Evolutionary conservation across 1,140 invertebrate species (phyloP).

Genomic region (Luehdorfia chinensis): DNA sequence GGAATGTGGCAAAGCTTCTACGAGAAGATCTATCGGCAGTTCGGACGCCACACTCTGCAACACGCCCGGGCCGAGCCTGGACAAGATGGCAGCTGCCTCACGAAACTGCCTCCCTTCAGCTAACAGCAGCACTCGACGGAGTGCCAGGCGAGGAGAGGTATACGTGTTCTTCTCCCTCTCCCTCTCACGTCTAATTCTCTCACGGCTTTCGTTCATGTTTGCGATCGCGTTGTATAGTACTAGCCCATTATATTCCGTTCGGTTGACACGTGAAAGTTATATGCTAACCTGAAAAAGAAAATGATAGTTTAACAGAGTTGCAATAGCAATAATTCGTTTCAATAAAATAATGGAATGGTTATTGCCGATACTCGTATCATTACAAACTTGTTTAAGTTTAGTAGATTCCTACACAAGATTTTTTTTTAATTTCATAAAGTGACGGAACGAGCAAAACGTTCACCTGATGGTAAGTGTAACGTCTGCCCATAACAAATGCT

Average conservation of each 20-base stretch:
- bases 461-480: too few species aligned
- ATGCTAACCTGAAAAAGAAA: slow-evolving; percentile 12
- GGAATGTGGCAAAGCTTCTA: slow-evolving; percentile 91
- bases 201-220: slow-evolving; percentile 78
- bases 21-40: slow-evolving; percentile 90
- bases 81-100: slow-evolving; percentile 87
- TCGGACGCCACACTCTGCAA: slow-evolving; percentile 85
- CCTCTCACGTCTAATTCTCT: slow-evolving; percentile 77
- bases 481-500: too few species aligned
- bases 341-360: too few species aligned
- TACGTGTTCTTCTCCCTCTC: slow-evolving; percentile 79
- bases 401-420: too few species aligned
- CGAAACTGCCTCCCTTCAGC: slow-evolving; percentile 88
- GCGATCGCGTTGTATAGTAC: slow-evolving; percentile 32
- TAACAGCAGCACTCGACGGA: slow-evolving; percentile 84
- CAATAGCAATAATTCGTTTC: too few species aligned
- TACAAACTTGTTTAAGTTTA: too few species aligned
- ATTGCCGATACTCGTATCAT: too few species aligned
- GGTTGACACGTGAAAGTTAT: background rate
- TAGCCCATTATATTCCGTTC: slow-evolving; percentile 53
- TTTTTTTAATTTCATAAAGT: too few species aligned
- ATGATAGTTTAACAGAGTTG: background rate
- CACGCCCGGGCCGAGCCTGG: slow-evolving; percentile 84
- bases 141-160: slow-evolving; percentile 84
- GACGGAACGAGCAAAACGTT: too few species aligned